Evolutionary conservation across 1,140 invertebrate genomes (phyloP), one percentile per base, ranked within the genome.

Genomic region (Laupala kohalensis): DNA sequence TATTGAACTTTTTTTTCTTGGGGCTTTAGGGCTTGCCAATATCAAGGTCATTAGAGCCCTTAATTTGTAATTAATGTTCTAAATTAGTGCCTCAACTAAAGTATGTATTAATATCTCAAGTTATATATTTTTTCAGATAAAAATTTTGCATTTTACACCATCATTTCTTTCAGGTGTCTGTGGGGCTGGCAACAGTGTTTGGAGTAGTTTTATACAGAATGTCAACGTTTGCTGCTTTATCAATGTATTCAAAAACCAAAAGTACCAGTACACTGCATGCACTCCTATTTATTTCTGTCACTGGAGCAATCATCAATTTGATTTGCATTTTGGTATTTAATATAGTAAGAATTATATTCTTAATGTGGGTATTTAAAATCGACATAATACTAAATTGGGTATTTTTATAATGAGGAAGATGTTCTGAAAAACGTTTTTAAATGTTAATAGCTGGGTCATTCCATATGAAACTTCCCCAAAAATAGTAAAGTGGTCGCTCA

Each of bases 171-270:
- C 76, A 91, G 88, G 86, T 91, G 53, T 78, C 82, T 24, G 79
- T 97, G 76, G 95, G 95, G 1, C 81, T 97, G 68, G 92, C 89
- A 12, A 89, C 93, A 0, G 93, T 98, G 13, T 82, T 97, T 72
- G 95, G 89, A 15, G 94, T 97, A 26, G 94, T 97, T 75, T 81
- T 97, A 0, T 97, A 97, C 80, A 85, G 96, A 64, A 94, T 97
- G 87, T 92, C 93, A 3, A 83, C 95, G 69, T 81, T 95, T 75
- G 90, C 92, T 4, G 86, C 89, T 1, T 79, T 90, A 19, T 86
- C 83, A 76, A 81, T 89, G 28, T 84, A 84, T 77, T 83, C 82
- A 25, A 78, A 82, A 25, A 27, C 86, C 6, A 83, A 90, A 74
- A 87, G 89, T 69, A 89, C 86, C 9, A 89, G 86, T 75, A n/a